Evolutionary conservation across 2,797 vertebrate genomes (phyloP).

Genomic region (Coracias cyanogaster): DNA sequence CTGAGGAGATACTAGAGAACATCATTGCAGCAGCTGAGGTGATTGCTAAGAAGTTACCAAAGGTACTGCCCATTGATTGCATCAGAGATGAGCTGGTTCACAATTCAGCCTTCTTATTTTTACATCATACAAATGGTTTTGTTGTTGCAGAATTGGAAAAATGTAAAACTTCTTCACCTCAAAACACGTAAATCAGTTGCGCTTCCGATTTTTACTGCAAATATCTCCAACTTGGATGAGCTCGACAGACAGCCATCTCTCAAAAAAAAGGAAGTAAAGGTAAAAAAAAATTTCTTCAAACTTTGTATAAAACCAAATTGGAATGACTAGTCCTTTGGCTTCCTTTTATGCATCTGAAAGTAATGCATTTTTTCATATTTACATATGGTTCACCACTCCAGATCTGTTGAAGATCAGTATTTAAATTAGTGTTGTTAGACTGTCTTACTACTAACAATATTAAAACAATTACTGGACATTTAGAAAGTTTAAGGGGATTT

Average conservation of each 20-base stretch:
- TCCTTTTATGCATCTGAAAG: neutral
- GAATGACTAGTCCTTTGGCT: neutral
- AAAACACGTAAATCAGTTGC: slow-evolving; percentile 90
- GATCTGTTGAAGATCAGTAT: neutral
- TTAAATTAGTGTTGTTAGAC: neutral
- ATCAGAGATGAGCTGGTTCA: neutral
- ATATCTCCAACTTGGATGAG: slow-evolving; percentile 71
- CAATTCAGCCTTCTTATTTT: neutral
- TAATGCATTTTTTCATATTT: neutral
- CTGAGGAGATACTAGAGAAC: slow-evolving; percentile 86
- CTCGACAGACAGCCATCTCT: slow-evolving; percentile 35
- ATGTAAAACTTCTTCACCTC: slow-evolving; percentile 92
- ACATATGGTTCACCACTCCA: neutral
- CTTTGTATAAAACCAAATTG: neutral
- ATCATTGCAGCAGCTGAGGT: slow-evolving; percentile 77
- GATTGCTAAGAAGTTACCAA: slow-evolving; percentile 80
- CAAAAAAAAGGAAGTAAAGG: slow-evolving; percentile 4
- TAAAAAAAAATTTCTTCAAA: neutral
- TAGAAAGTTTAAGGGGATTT: neutral
- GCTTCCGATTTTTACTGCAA: slow-evolving; percentile 89
- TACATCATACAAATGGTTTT: neutral
- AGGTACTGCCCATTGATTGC: slow-evolving; percentile 73
- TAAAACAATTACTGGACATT: neutral
- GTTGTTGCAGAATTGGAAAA: slow-evolving; percentile 84
- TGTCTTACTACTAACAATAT: neutral